Conservation (phyloP, 2,888 invertebrate genomes). For the Chaetogeoica ovagalla region DNA sequence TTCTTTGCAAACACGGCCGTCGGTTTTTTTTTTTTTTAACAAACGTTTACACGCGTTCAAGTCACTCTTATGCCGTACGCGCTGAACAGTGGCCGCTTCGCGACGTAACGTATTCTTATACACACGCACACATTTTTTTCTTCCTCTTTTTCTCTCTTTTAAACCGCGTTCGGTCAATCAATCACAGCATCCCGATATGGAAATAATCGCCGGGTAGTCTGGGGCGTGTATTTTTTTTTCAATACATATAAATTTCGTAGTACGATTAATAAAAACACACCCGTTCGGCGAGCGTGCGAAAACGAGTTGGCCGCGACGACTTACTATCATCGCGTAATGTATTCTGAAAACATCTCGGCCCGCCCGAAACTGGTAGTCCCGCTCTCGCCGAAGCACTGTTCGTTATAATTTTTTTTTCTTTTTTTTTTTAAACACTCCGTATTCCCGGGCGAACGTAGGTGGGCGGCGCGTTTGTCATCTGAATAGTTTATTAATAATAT, state of each 20-base stretch:
- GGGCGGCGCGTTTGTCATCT: conserved; percentile 50
- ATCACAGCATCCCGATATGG: conserved; percentile 42
- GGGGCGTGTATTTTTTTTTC: conserved; percentile 5
- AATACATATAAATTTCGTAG: too few relatives aligned
- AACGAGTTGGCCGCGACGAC: conserved; percentile 29
- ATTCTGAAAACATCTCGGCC: conserved; percentile 38
- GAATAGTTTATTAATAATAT: conserved; percentile 49
- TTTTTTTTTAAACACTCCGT: conserved; percentile 3
- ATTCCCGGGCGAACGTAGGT: conserved; percentile 22
- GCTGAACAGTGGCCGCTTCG: too few relatives aligned
- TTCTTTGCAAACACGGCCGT: background rate
- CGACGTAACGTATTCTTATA: too few relatives aligned
- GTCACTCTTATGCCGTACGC: background rate
- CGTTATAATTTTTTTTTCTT: background rate
- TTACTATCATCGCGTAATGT: background rate
- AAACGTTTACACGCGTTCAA: conserved; percentile 40
- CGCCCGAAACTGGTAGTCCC: conserved; percentile 41
- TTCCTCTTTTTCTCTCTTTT: background rate
- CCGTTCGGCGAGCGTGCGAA: background rate
- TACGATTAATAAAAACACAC: too few relatives aligned
- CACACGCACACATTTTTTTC: too few relatives aligned
- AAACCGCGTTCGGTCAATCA: conserved; percentile 41
- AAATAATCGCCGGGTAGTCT: too few relatives aligned
- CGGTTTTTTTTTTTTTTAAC: background rate
- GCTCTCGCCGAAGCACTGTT: too few relatives aligned